These are phyloP conservation scores for Tinea trinotella DNA, from an alignment of 2,888 invertebrate species.

Conservation along the genomic window DNA sequence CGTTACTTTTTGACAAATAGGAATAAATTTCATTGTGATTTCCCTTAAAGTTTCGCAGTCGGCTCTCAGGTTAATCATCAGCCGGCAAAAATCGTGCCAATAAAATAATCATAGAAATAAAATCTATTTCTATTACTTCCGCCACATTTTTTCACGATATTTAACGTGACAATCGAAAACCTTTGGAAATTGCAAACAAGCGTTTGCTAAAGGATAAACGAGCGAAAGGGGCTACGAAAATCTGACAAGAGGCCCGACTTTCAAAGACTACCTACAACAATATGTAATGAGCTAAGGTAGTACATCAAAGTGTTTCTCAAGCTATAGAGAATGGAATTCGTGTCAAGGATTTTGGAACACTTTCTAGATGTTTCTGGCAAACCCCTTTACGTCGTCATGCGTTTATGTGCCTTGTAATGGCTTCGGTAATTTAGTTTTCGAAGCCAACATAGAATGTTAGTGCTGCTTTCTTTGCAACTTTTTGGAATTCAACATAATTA, in stretches of 20 bases:
- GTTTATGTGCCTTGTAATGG: background rate
- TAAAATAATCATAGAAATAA: too few species aligned
- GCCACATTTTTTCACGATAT: background rate
- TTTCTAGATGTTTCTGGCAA: background rate
- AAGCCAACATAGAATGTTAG: too few species aligned
- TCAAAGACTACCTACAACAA: background rate
- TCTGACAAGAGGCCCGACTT: background rate
- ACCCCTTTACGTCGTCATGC: background rate
- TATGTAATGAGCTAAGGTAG: conserved; percentile 2
- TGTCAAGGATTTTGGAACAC: conserved; percentile 3
- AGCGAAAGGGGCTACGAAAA: background rate
- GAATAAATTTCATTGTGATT: too few species aligned
- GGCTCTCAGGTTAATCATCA: too few species aligned
- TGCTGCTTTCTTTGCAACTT: too few species aligned
- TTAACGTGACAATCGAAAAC: background rate
- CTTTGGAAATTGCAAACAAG: background rate
- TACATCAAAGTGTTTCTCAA: background rate
- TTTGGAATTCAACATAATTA: too few species aligned
- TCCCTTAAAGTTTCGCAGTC: too few species aligned
- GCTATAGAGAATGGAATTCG: background rate
- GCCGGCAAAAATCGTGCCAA: too few species aligned
- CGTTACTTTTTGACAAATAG: too few species aligned
- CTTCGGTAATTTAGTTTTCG: conserved; percentile 7
- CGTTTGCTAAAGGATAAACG: background rate
- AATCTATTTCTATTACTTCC: too few species aligned